A percentile compares a stretch with the other conserved stretches of the same genome.
Conservation (phyloP, 2,797 vertebrate genomes). For the Cyclura pinguis region DNA sequence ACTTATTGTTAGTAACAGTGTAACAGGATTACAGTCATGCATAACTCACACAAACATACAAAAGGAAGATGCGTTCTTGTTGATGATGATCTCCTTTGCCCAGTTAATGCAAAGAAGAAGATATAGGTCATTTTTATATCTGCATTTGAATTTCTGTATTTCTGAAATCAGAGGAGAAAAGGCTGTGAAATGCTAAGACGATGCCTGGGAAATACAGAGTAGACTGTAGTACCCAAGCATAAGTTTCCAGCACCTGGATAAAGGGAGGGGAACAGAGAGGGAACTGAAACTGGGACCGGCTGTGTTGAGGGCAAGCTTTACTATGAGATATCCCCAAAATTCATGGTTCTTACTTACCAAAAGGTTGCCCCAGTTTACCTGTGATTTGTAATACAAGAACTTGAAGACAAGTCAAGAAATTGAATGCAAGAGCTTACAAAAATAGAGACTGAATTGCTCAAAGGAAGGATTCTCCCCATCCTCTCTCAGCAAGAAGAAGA, state of each 20-base stretch:
- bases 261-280: not conserved
- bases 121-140: not conserved
- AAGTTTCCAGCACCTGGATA: not conserved
- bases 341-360: not conserved
- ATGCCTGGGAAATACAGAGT: not conserved
- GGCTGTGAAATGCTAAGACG: not conserved
- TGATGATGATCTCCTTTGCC: not conserved
- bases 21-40: not conserved
- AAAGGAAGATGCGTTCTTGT: not conserved
- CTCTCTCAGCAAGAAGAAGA: no score
- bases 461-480: no score
- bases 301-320: not conserved
- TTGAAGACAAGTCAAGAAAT: no score
- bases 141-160: not conserved
- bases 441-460: no score
- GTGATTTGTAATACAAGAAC: no score
- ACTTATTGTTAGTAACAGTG: not conserved
- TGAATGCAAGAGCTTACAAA: no score
- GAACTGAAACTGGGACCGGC: not conserved
- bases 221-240: no score
- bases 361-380: no score
- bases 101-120: slow-evolving; percentile 28
- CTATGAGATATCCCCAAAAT: not conserved
- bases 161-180: not conserved
- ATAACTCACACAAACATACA: not conserved